Conservation (phyloP, 1,140 invertebrate genomes). For the Zaprionus tsacasi region DNA sequence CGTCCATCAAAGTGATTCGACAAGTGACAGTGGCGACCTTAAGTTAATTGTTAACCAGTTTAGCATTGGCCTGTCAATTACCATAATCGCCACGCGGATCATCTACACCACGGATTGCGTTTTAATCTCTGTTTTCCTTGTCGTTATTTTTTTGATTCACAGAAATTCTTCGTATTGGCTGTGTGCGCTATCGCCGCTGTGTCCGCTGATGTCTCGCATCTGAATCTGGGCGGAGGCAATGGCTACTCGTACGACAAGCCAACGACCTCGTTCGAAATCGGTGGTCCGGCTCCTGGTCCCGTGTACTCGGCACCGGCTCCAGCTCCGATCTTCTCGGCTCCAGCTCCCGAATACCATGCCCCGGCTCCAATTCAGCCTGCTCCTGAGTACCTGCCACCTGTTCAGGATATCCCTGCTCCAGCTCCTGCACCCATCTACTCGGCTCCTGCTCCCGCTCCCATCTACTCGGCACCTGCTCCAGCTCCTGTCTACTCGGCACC, state of each 20-base stretch:
- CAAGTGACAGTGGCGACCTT: slow-evolving; percentile 43
- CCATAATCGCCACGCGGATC: slow-evolving; percentile 16
- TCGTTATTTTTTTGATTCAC: slow-evolving; percentile 23
- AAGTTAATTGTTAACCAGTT: slow-evolving; percentile 34
- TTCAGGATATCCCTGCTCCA: slow-evolving; percentile 53
- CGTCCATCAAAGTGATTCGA: slow-evolving; percentile 44
- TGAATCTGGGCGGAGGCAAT: slow-evolving; percentile 64
- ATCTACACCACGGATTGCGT: slow-evolving; percentile 24
- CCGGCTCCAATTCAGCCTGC: slow-evolving; percentile 23
- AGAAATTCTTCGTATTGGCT: slow-evolving; percentile 80
- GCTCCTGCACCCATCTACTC: slow-evolving; percentile 46
- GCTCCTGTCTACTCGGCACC: slow-evolving; percentile 51
- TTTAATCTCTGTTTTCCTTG: slow-evolving; percentile 4
- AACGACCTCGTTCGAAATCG: slow-evolving; percentile 59
- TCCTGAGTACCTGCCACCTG: slow-evolving; percentile 52
- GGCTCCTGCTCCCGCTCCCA: slow-evolving; percentile 54
- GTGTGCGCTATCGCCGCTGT: slow-evolving; percentile 70
- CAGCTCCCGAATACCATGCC: slow-evolving; percentile 45
- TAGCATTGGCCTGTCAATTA: slow-evolving; percentile 55
- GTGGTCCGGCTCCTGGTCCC: slow-evolving; percentile 38
- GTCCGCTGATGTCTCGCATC: slow-evolving; percentile 73
- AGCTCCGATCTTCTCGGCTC: slow-evolving; percentile 43
- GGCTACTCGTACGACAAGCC: slow-evolving; percentile 72
- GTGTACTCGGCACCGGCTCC: slow-evolving; percentile 45
- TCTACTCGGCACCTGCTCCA: slow-evolving; percentile 51